phyloP scores from a whole-genome alignment of 2,113 vertebrate species.

The Saimiri boliviensis region DNA sequence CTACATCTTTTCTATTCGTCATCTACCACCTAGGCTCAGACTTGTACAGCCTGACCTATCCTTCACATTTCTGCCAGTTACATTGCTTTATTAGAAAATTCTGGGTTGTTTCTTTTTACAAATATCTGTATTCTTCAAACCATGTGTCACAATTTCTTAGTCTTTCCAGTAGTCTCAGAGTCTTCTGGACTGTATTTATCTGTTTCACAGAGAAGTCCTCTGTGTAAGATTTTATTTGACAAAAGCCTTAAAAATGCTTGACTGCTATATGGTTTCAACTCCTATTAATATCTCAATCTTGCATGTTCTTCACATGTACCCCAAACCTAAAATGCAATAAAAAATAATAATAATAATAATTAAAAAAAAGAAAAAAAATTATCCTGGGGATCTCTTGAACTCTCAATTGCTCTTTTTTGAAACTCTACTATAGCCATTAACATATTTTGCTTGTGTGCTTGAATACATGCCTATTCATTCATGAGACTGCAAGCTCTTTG shows the following conservation, averaged over 20 bases:
- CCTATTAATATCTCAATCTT: neutral
- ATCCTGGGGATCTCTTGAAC: neutral
- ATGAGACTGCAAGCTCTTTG: neutral
- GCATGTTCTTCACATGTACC: too few species aligned
- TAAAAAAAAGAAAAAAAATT: too few species aligned
- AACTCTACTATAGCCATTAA: neutral
- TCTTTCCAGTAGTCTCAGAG: neutral
- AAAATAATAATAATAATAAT: too few species aligned
- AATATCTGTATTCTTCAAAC: conserved; percentile 13
- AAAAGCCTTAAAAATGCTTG: neutral
- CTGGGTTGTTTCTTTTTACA: neutral
- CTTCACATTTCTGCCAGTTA: neutral
- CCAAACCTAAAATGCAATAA: too few species aligned
- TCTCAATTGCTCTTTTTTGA: neutral
- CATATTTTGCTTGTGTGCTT: neutral
- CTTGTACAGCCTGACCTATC: neutral
- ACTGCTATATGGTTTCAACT: neutral
- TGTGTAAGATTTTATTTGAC: neutral
- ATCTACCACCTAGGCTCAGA: neutral
- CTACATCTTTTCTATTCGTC: neutral
- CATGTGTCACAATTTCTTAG: neutral
- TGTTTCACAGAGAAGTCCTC: neutral
- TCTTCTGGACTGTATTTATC: neutral
- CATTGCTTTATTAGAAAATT: neutral
- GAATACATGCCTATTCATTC: neutral